phyloP scores from a whole-genome alignment of 2,797 vertebrate species.

The Acrossocheilus fasciatus region DNA sequence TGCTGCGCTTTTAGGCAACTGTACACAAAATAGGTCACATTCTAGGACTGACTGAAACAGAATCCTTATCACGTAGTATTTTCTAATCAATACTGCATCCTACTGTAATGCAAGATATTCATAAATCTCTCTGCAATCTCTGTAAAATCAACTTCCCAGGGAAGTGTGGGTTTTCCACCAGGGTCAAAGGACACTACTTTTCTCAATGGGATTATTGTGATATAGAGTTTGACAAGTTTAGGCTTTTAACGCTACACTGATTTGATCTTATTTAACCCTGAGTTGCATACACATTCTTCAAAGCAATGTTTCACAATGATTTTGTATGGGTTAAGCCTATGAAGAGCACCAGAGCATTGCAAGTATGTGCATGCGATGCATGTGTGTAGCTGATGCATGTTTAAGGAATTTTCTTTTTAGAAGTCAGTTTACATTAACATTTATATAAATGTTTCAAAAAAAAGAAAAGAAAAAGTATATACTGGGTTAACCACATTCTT shows the following conservation, averaged over 20 bases:
- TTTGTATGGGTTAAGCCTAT: background rate
- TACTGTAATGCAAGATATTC: background rate
- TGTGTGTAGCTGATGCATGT: background rate
- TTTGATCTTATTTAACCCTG: background rate
- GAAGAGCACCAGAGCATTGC: background rate
- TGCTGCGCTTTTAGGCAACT: background rate
- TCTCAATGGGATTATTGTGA: background rate
- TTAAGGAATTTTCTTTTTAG: background rate
- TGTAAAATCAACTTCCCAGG: background rate
- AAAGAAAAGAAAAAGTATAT: too few relatives aligned
- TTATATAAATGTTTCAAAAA: background rate
- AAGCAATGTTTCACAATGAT: background rate
- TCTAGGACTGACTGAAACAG: background rate
- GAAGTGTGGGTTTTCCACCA: background rate
- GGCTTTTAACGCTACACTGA: background rate
- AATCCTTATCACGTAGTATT: background rate
- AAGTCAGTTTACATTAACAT: background rate
- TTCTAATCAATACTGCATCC: background rate
- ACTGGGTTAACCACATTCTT: background rate
- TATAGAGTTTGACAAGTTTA: constrained; percentile 10
- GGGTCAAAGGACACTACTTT: background rate
- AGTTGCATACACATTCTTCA: background rate
- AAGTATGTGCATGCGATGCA: background rate
- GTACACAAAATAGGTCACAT: background rate
- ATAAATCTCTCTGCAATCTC: background rate